Percentiles rank a stretch among this genome's conserved stretches.
These are phyloP conservation scores for Drosophila sucinea DNA, from an alignment of 1,140 invertebrate genomes.

Conservation along the genomic window DNA sequence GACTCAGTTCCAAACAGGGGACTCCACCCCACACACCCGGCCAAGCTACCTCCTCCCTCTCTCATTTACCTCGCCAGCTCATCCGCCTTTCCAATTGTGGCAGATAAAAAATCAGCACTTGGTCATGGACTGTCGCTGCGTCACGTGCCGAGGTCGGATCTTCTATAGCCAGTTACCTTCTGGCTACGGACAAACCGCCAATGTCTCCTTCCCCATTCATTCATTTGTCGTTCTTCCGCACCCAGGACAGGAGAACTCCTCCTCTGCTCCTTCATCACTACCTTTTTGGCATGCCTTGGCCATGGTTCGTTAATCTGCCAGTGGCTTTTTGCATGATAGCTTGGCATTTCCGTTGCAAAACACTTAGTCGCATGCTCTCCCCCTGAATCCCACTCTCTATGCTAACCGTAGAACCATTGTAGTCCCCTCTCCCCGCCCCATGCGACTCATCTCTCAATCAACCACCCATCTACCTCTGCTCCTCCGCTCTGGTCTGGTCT, in stretches of 20 bases:
- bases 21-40: not conserved
- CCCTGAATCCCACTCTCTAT: not conserved
- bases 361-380: constrained; percentile 69
- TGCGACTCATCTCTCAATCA: not conserved
- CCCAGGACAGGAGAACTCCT: not conserved
- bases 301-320: constrained; percentile 81
- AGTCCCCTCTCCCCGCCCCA: not conserved
- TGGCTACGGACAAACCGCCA: constrained; percentile 31
- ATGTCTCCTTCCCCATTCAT: not conserved
- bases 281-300: constrained; percentile 69
- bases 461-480: not conserved
- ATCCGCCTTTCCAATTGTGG: constrained; percentile 36
- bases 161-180: constrained; percentile 56
- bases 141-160: constrained; percentile 67
- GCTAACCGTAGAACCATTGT: not conserved
- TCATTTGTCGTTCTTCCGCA: constrained; percentile 5
- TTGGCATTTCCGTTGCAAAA: constrained; percentile 79
- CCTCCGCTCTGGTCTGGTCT: not conserved
- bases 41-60: constrained; percentile 9
- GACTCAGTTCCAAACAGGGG: not conserved
- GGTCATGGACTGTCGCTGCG: constrained; percentile 79
- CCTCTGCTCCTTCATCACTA: not conserved
- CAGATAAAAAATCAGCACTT: constrained; percentile 78
- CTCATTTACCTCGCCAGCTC: constrained; percentile 18
- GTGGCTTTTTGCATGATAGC: constrained; percentile 80